Conservation (phyloP, 2,113 vertebrate species). For the Cyanoramphus novaezelandiae region DNA sequence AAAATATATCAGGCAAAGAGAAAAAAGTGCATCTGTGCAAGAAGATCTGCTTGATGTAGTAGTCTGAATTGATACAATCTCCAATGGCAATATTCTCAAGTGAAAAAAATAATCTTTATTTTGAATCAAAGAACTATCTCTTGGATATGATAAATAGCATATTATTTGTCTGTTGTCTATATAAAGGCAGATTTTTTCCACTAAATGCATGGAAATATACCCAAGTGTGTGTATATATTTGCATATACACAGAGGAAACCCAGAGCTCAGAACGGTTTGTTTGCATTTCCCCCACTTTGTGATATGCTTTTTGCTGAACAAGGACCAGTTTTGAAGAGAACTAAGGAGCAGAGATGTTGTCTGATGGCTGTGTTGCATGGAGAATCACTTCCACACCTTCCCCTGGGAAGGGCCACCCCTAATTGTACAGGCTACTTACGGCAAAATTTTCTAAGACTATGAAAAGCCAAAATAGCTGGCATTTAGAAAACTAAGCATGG, state of each 20-base stretch:
- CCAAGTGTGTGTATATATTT: neutral
- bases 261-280: accelerated
- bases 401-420: accelerated
- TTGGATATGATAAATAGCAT: neutral
- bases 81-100: neutral
- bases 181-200: neutral
- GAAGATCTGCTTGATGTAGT: neutral
- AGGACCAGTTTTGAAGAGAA: neutral
- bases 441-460: neutral
- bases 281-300: neutral
- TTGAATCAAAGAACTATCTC: neutral
- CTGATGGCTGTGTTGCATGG: neutral
- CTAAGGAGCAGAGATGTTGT: neutral
- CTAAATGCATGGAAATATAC: neutral
- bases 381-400: neutral
- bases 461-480: neutral
- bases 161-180: neutral
- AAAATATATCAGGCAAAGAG: neutral
- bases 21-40: neutral
- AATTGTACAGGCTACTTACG: neutral
- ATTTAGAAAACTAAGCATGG: neutral
- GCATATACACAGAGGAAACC: neutral
- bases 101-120: neutral
- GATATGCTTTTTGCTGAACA: neutral
- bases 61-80: neutral